Percentiles rank a stretch among this genome's conserved stretches.
These are phyloP conservation scores for Arremon aurantiirostris DNA, from an alignment of 2,797 vertebrate genomes.

Conservation along the genomic window DNA sequence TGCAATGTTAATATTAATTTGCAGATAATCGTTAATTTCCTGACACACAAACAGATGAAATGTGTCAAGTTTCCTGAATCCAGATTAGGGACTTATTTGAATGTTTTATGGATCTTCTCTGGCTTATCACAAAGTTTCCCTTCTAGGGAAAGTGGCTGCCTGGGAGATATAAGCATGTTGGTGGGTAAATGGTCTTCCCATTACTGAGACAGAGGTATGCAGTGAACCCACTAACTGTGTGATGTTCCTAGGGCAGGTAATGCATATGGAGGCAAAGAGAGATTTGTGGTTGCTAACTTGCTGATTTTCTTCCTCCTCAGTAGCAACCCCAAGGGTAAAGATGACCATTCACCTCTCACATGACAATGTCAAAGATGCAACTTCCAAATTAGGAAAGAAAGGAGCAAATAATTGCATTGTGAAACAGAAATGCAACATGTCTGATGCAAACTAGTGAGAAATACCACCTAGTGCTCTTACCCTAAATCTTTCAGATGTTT, in stretches of 20 bases:
- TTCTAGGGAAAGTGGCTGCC: neutral
- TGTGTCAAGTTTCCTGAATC: neutral
- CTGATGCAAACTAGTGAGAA: neutral
- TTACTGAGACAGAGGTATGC: neutral
- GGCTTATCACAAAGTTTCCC: neutral
- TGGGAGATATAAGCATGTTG: neutral
- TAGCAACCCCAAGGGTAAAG: neutral
- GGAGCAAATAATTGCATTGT: neutral
- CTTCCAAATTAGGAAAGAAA: neutral
- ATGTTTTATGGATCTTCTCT: neutral
- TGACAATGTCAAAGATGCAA: neutral
- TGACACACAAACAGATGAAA: neutral
- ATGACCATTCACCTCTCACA: accelerated
- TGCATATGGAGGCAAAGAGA: neutral
- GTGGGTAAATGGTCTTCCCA: neutral
- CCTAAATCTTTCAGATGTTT: neutral
- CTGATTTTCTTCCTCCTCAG: neutral
- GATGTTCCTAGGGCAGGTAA: neutral
- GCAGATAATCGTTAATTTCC: neutral
- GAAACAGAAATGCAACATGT: neutral
- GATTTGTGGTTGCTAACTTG: neutral
- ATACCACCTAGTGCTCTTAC: neutral
- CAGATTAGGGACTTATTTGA: neutral
- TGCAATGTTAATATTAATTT: neutral
- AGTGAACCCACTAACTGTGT: neutral